Base-by-base conservation (phyloP, 2,113 vertebrate species). In the Heterochromis multidens region DNA sequence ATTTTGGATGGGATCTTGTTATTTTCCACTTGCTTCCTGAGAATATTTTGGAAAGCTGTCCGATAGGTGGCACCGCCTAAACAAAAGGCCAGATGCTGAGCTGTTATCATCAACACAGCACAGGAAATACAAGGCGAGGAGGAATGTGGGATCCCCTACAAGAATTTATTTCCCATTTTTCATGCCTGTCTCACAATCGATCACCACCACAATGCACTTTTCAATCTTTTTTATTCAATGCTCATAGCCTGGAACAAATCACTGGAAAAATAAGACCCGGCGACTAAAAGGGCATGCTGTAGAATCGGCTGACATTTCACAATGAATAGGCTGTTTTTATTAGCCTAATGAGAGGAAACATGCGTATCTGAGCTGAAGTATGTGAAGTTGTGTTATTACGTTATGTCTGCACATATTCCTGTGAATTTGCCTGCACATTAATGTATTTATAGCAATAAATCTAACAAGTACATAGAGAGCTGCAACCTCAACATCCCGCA, bases 191-290 rank as follows among this genome's bases (percentile, higher is more conserved):
- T 65, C 31, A 11, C 62, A 67, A 86, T 90, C 86, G 88, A 90
- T 95, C 84, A 79, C 29, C 16, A 43, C 83, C 85, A 35, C 76
- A 80, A 52, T 70, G 62, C 46, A 65, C 79, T 88, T 79, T 87
- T 85, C 31, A 31, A 88, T 82, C 46, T 6, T 23, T 25, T 27
- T 35, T n/a, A 52, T 74, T 74, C 77, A 60, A 27, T 58, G 8
- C 25, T 82, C 27, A 2, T 57, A 19, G 81, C 81, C 87, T 87
- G 91, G 82, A 87, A 89, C 61, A 76, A 82, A 91, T 93, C 87
- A 63, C 59, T 76, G 27, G 70, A 40, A 87, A 87, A 88, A 84
- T 33, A 65, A 77, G 46, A 74, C 85, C 85, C 40, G 16, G 80
- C 14, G 10, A 84, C 60, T 72, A 61, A 82, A 89, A 84, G 81